A percentile compares a stretch with the other conserved stretches of the same genome.
These are phyloP conservation scores for Scaptomyza hsui DNA, from an alignment of 1,140 invertebrate species.

Conservation along the genomic window DNA sequence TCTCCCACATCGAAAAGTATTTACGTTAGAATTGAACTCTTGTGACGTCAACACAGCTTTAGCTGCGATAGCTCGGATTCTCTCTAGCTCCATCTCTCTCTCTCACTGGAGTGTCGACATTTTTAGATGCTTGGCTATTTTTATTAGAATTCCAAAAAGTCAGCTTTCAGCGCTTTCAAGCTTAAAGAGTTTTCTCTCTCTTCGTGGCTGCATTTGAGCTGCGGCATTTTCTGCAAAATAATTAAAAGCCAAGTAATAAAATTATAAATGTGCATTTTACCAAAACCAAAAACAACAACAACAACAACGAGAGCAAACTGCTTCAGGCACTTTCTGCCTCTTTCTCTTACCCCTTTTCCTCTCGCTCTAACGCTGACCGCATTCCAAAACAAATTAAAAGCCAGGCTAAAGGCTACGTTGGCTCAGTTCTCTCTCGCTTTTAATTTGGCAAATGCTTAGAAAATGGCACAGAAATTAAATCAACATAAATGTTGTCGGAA, in stretches of 20 bases:
- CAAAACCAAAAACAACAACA: not conserved
- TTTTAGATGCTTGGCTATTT: slow-evolving; percentile 60
- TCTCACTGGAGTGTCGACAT: slow-evolving; percentile 47
- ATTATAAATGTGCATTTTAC: slow-evolving; percentile 58
- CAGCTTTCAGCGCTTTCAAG: slow-evolving; percentile 8
- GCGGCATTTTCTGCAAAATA: slow-evolving; percentile 54
- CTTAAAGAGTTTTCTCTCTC: slow-evolving; percentile 12
- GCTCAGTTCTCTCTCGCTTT: slow-evolving; percentile 33
- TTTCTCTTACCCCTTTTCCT: not conserved
- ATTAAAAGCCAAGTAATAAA: slow-evolving; percentile 53
- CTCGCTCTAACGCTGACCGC: slow-evolving; percentile 44
- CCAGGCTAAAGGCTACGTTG: slow-evolving; percentile 29
- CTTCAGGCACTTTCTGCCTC: not conserved
- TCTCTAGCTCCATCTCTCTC: not conserved
- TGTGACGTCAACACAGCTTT: slow-evolving; percentile 22
- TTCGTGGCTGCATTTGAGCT: slow-evolving; percentile 25
- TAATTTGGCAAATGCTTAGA: slow-evolving; percentile 61
- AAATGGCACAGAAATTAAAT: slow-evolving; percentile 54
- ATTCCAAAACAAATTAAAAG: slow-evolving; percentile 70
- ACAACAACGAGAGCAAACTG: slow-evolving; percentile 13
- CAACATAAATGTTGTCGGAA: slow-evolving; percentile 47
- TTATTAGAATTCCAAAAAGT: slow-evolving; percentile 63
- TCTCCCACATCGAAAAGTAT: slow-evolving; percentile 59
- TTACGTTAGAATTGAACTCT: slow-evolving; percentile 75
- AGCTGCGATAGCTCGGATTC: slow-evolving; percentile 15